A percentile compares a stretch with the other conserved stretches of the same genome.
phyloP scores from a whole-genome alignment of 1,140 invertebrate genomes.

The Drosophila bifasciata region DNA sequence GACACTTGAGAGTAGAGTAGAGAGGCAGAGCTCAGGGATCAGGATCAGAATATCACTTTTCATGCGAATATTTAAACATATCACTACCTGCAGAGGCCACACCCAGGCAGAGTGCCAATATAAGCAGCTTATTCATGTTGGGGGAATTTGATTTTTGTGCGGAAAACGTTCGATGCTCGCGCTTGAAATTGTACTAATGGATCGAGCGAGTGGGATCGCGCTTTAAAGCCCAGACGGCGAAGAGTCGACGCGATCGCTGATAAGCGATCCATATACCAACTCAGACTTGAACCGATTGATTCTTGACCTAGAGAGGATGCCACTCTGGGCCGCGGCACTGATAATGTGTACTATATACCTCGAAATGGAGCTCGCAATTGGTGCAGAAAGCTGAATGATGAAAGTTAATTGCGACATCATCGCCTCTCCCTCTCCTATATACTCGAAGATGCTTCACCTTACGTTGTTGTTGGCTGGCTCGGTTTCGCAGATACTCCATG shows the following conservation, averaged over 20 bases:
- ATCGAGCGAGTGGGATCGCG: slow-evolving; percentile 28
- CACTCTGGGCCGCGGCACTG: slow-evolving; percentile 42
- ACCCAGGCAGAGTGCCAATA: slow-evolving; percentile 75
- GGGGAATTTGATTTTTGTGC: slow-evolving; percentile 26
- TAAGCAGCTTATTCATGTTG: slow-evolving; percentile 70
- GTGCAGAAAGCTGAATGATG: slow-evolving; percentile 75
- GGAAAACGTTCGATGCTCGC: slow-evolving; percentile 53
- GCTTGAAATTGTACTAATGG: slow-evolving; percentile 68
- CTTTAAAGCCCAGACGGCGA: slow-evolving; percentile 61
- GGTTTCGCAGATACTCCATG: slow-evolving; percentile 48
- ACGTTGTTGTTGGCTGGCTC: slow-evolving; percentile 1
- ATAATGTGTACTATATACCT: slow-evolving; percentile 35
- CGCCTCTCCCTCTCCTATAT: slow-evolving; percentile 28
- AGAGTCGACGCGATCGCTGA: slow-evolving; percentile 38
- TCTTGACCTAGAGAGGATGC: slow-evolving; percentile 78
- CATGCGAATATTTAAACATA: neutral
- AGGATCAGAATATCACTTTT: slow-evolving; percentile 1
- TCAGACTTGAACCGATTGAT: slow-evolving; percentile 71
- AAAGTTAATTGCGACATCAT: slow-evolving; percentile 71
- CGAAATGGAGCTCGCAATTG: slow-evolving; percentile 63
- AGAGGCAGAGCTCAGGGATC: neutral
- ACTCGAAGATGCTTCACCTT: slow-evolving; percentile 16
- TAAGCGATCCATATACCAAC: slow-evolving; percentile 35
- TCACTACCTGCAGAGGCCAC: slow-evolving; percentile 73
- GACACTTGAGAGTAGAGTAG: slow-evolving; percentile 10